A percentile compares a stretch with the other conserved stretches of the same genome.
Conservation (phyloP, 2,113 vertebrate species). For the Anarrhichthys ocellatus region DNA sequence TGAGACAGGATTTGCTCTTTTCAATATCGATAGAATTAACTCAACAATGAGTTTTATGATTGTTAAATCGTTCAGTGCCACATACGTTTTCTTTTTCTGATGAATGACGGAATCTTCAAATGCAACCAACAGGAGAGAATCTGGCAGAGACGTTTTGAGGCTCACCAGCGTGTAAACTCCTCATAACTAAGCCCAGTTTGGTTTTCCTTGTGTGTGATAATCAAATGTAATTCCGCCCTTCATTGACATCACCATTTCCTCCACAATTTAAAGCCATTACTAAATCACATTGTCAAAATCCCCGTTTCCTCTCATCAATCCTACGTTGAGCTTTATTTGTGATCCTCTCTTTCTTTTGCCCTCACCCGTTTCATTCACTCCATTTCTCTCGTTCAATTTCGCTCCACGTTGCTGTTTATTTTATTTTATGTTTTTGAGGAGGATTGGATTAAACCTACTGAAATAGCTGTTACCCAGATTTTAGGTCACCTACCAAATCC, state of each 20-base stretch:
- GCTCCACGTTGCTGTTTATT: slow-evolving; percentile 70
- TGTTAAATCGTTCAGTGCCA: slow-evolving; percentile 16
- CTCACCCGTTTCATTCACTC: slow-evolving; percentile 64
- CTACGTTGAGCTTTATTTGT: slow-evolving; percentile 75
- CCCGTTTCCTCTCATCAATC: slow-evolving; percentile 79
- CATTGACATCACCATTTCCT: slow-evolving; percentile 71
- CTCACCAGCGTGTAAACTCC: slow-evolving; percentile 52
- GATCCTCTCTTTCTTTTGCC: slow-evolving; percentile 71
- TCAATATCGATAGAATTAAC: not conserved
- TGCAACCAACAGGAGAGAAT: slow-evolving; percentile 17
- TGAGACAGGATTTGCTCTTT: not conserved
- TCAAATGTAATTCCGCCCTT: slow-evolving; percentile 78
- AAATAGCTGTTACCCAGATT: slow-evolving; percentile 85
- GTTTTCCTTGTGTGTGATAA: slow-evolving; percentile 71
- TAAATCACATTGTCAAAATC: slow-evolving; percentile 85
- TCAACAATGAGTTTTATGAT: not conserved
- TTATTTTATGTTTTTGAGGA: slow-evolving; percentile 70
- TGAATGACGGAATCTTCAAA: slow-evolving; percentile 12
- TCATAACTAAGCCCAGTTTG: slow-evolving; percentile 57
- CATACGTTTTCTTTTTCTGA: not conserved
- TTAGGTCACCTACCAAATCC: slow-evolving; percentile 83
- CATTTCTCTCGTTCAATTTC: slow-evolving; percentile 65
- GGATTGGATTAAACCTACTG: slow-evolving; percentile 82
- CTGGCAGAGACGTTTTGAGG: slow-evolving; percentile 14
- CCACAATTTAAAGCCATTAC: slow-evolving; percentile 78